Evolutionary conservation across 2,888 invertebrate genomes (phyloP), one percentile per base, ranked within the genome.

Genomic region (Phorcus lineatus): DNA sequence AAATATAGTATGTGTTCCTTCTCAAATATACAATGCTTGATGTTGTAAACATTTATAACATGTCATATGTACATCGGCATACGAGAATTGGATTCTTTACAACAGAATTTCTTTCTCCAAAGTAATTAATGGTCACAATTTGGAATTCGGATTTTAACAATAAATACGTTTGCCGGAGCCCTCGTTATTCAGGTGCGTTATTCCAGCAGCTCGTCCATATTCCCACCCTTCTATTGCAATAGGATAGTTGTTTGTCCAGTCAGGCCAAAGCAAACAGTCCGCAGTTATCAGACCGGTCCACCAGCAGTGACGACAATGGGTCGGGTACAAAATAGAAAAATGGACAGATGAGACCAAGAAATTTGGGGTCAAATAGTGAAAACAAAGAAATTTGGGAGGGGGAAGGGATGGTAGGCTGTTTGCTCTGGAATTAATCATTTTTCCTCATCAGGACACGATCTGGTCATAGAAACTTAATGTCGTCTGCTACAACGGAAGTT

Each of bases 221-320:
- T 55, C 76, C 55, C 36, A 16, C 31, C 36, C 55, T 24, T 55
- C 52, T 28, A 54, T 28, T 17, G 31, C 31, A 24, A n/a, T 31
- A 28, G 28, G 24, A 55, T 24, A 17, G 16, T 28, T 81, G 80
- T 81, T 81, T 81, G 77, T 70, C 40, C 74, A 81, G 80, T 3
- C 78, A 55, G 57, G 62, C 47, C 62, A 55, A 77, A 53, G 78
- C 74, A 81, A 81, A 81, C 80, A 81, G n/a, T 36, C 31, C 57
- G 40, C n/a, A 22, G 31, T 81, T 77, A 81, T 81, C 78, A 78
- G 80, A 78, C 40, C 53, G 40, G 19, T 54, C 36, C 24, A 40
- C 78, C 40, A 11, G 13, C 7, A 16, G 19, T 11, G 70, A 31
- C 40, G 55, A 76, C 76, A 76, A 76, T 55, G 55, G 31, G 24